These are phyloP conservation scores for Portevinia maculata DNA, from an alignment of 2,888 invertebrate genomes.

Conservation along the genomic window DNA sequence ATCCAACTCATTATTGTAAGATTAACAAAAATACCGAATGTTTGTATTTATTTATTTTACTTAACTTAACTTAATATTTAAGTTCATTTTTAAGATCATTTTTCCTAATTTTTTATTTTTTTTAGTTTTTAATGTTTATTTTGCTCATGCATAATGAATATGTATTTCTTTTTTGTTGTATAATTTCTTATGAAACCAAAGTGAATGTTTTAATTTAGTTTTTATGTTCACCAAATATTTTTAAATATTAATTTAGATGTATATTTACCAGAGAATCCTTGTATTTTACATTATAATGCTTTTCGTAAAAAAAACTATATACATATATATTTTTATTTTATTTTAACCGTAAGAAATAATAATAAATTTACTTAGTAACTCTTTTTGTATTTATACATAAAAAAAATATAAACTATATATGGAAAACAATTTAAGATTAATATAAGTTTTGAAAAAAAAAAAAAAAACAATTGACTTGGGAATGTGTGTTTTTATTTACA, in stretches of 20 bases:
- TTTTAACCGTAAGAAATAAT: slow-evolving; percentile 55
- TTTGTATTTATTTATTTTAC: slow-evolving; percentile 60
- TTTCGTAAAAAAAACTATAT: slow-evolving; percentile 47
- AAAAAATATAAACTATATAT: slow-evolving; percentile 30
- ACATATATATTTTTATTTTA: slow-evolving; percentile 25
- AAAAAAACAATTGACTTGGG: slow-evolving; percentile 60
- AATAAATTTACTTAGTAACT: slow-evolving; percentile 50
- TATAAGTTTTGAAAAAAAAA: slow-evolving; percentile 54
- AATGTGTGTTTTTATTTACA: slow-evolving; percentile 72
- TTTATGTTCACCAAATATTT: slow-evolving; percentile 52
- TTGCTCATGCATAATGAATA: slow-evolving; percentile 65
- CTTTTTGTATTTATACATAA: slow-evolving; percentile 53
- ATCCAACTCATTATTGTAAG: slow-evolving; percentile 57
- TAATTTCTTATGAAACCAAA: slow-evolving; percentile 49
- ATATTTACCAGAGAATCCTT: slow-evolving; percentile 45
- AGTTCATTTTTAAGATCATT: slow-evolving; percentile 26
- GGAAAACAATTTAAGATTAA: slow-evolving; percentile 51
- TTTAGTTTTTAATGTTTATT: slow-evolving; percentile 26
- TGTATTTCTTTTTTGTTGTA: slow-evolving; percentile 32
- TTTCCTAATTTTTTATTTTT: slow-evolving; percentile 26
- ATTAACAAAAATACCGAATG: slow-evolving; percentile 60
- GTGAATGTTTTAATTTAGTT: slow-evolving; percentile 53
- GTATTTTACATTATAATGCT: slow-evolving; percentile 51
- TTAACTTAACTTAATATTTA: slow-evolving; percentile 36
- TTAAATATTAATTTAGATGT: slow-evolving; percentile 21